Evolutionary conservation across 2,113 vertebrate genomes (phyloP).

Genomic region (Cryptotis parvus): DNA sequence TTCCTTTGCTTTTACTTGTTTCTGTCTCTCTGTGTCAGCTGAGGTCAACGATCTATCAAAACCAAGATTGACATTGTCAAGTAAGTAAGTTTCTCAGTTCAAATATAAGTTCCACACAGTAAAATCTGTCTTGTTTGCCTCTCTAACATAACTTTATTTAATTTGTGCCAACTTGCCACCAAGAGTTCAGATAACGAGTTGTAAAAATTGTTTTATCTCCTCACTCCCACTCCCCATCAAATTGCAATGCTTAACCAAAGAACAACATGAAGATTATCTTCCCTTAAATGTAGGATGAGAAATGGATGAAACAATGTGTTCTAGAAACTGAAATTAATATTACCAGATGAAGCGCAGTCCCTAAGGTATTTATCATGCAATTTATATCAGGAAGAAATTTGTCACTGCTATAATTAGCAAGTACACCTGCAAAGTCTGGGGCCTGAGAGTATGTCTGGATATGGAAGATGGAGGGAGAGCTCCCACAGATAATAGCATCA

Average conservation of each 20-base stretch:
- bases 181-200: not conserved
- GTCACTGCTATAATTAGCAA: not conserved
- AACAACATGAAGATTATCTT: not conserved
- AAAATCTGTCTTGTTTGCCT: not conserved
- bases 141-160: slow-evolving; percentile 3
- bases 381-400: not conserved
- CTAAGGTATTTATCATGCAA: not conserved
- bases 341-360: not conserved
- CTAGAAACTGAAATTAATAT: not conserved
- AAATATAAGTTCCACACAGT: not conserved
- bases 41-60: no score
- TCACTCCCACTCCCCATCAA: not conserved
- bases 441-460: not conserved
- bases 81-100: not conserved
- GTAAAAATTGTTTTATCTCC: not conserved
- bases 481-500: not conserved
- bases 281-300: not conserved
- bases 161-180: not conserved
- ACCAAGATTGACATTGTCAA: not conserved
- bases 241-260: not conserved
- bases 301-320: not conserved
- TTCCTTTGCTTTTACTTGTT: no score
- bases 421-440: not conserved
- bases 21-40: no score
- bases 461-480: not conserved